phyloP scores from a whole-genome alignment of 2,888 invertebrate genomes.

The Lasioglossum pauxillum region DNA sequence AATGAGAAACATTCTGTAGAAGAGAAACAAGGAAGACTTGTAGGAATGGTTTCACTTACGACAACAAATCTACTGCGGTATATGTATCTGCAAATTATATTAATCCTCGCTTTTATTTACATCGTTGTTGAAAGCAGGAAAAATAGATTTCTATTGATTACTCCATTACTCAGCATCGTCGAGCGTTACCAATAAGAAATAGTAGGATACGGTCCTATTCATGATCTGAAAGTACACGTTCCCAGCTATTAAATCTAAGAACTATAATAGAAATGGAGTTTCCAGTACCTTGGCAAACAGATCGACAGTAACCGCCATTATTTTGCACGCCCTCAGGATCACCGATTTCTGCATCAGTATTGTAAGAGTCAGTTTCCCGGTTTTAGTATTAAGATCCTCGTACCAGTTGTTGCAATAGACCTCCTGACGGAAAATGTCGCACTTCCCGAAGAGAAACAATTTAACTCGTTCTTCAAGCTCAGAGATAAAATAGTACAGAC shows the following conservation, averaged over 20 bases:
- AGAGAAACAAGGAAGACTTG: neutral
- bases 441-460: neutral
- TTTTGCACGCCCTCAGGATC: neutral
- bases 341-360: neutral
- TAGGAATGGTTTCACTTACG: neutral
- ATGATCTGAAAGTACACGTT: neutral
- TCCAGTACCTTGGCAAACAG: neutral
- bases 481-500: neutral
- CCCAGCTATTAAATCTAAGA: neutral
- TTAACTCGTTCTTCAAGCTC: neutral
- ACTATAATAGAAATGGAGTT: neutral
- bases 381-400: neutral
- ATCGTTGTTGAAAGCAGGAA: neutral
- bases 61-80: neutral
- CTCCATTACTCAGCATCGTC: neutral
- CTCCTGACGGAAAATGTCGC: neutral
- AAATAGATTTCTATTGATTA: neutral
- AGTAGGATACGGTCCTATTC: slow-evolving; percentile 7
- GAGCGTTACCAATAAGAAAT: slow-evolving; percentile 10
- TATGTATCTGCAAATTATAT: neutral
- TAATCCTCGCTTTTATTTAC: neutral
- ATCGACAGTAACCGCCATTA: neutral
- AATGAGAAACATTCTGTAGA: neutral
- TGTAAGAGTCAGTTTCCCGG: neutral
- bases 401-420: neutral